Conservation (phyloP, 2,888 invertebrate species). For the Diploptera punctata region DNA sequence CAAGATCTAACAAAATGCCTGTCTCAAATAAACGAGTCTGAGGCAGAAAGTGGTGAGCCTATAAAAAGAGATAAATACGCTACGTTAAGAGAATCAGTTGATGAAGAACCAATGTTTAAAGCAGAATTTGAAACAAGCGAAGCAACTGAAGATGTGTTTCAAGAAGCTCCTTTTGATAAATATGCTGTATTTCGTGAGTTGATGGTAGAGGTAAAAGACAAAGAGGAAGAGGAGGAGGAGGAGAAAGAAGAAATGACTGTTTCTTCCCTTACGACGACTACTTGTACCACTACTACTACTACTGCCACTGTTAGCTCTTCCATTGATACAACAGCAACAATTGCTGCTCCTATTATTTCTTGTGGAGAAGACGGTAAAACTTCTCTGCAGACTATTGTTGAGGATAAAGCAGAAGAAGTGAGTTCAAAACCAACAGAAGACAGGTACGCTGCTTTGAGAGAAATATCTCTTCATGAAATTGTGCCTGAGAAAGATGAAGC, state of each 20-base stretch:
- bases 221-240: conserved; percentile 44
- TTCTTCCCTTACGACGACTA: not conserved
- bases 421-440: conserved; percentile 60
- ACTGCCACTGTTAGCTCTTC: not conserved
- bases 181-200: conserved; percentile 88
- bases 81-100: conserved; percentile 47
- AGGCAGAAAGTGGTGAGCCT: conserved; percentile 41
- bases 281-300: not conserved
- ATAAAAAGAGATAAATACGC: conserved; percentile 47
- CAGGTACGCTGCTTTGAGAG: conserved; percentile 81
- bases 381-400: conserved; percentile 48
- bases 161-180: conserved; percentile 71
- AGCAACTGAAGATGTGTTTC: conserved; percentile 47
- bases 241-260: not conserved
- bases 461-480: conserved; percentile 61
- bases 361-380: conserved; percentile 56
- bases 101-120: conserved; percentile 49
- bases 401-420: conserved; percentile 54
- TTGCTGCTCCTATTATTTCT: not conserved
- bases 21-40: conserved; percentile 55
- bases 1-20: conserved; percentile 85
- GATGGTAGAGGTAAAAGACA: conserved; percentile 69
- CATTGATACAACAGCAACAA: not conserved
- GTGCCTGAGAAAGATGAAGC: conserved; percentile 51
- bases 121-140: conserved; percentile 67